Base-by-base conservation (phyloP, 92 coral and sea anemone genomes). In the Porites cylindrica region DNA sequence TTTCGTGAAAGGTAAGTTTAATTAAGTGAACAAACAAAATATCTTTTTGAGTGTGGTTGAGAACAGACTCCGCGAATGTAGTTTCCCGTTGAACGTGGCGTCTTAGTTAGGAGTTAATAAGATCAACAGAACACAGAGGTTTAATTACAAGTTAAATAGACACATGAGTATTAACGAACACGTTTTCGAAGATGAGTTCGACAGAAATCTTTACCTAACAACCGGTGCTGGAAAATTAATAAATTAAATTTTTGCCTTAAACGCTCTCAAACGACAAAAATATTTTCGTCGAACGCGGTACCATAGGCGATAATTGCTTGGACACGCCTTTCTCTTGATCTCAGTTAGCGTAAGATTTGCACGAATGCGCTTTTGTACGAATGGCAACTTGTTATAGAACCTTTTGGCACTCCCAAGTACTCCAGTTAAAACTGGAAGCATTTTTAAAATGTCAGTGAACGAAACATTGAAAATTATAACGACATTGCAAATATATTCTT, bases 291-390 rank as follows among this genome's bases (percentile, higher is more conserved):
- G 23, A 43, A 70, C 38, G 19, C 20, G 11, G 85, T 18, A 13
- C 67, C 66, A 32, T 58, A 16, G 12, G 17, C 26, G 56, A 60
- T 75, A 75, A 75, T 70, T 70, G 53, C 59, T 70, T 32, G 50
- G 86, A 38, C 59, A 82, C 86, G 54, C 86, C 86, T 82, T 18
- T 12, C 59, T 43, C 52, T 70, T 19, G 26, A 38, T 17, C 78
- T n/a, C 24, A 18, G 13, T 43, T 56, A 52, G 38, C 68, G 58
- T 20, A 23, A 64, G 76, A 82, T 21, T 70, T 38, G 47, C 86
- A 70, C 78, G 69, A 82, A 82, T 38, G 47, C 43, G 59, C 59
- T 12, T 50, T 71, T 52, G 3, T 29, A 58, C 10, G 32, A 81
- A 69, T 69, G 17, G 2, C 8, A 29, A 71, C 78, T 58, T 26